Evolutionary conservation across 1,140 invertebrate genomes (phyloP).

Genomic region (Drosophila equinoxialis): DNA sequence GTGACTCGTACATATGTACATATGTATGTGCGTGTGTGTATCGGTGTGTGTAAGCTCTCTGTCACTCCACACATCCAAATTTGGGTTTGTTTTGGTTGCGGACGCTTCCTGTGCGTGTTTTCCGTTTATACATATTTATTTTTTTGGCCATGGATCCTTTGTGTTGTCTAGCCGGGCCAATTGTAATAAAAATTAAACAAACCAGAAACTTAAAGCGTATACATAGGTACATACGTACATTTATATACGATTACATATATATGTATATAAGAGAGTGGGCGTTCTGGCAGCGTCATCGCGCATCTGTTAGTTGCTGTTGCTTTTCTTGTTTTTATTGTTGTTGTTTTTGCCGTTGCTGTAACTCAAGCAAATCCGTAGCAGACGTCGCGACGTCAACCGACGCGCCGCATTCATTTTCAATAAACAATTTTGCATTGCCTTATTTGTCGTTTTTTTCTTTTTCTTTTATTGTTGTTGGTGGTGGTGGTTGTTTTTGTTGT

Average conservation of each 20-base stretch:
- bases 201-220: constrained; percentile 3
- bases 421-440: constrained; percentile 77
- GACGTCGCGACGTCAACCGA: constrained; percentile 70
- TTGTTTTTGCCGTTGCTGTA: constrained; percentile 57
- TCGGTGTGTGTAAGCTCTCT: constrained; percentile 23
- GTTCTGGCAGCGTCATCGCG: constrained; percentile 65
- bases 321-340: constrained; percentile 37
- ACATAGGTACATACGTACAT: not conserved
- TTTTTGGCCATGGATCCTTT: constrained; percentile 64
- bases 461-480: constrained; percentile 32
- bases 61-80: constrained; percentile 16
- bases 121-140: not conserved
- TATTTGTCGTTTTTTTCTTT: constrained; percentile 68
- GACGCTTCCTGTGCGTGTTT: constrained; percentile 67
- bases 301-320: constrained; percentile 45
- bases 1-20: not conserved
- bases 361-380: constrained; percentile 74
- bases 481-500: constrained; percentile 21
- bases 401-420: constrained; percentile 58
- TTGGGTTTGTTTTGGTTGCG: constrained; percentile 31
- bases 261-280: constrained; percentile 52
- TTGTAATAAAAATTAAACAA: constrained; percentile 20
- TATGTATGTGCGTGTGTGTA: constrained; percentile 31
- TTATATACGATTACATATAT: not conserved
- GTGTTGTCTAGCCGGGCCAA: constrained; percentile 33